Base-by-base conservation (phyloP, 2,113 vertebrate species). In the Ctenomys sociabilis region DNA sequence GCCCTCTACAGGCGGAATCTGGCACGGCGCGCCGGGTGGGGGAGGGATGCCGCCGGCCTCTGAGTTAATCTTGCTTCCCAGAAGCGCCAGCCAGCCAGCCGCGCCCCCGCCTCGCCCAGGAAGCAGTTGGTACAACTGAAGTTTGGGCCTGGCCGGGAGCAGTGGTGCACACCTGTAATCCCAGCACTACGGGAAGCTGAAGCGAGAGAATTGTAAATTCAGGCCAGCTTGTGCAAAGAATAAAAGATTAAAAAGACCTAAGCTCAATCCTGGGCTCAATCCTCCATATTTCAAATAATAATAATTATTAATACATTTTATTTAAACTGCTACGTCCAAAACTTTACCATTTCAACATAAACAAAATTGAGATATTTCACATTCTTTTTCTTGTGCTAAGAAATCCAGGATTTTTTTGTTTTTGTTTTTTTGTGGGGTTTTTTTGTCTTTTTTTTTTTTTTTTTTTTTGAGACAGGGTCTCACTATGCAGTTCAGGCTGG, bases 1-100 rank as follows among this genome's bases (percentile, higher is more conserved):
- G 92, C 87, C 83, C 84, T 95, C 96, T 93, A 95, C 95, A 93
- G 87, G 88, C 80, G 43, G 87, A 72, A 80, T 86, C 1, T 0
- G 7, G 22, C 77, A n/a, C n/a, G 12, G 49, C 77, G 37, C 22
- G 22, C n/a, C 4, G 45, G 77, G 19, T 35, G 37, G 28, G 0
- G 4, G 9, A 8, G 45, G 11, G 5, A 26, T 19, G 10, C 30
- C 8, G 49, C 77, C 19, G 1, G 52, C 59, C 49, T 78, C 87
- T 30, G 19, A 59, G 17, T 32, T 77, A 3, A 30, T 64, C 7
- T 40, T n/a, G 28, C 28, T 8, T 30, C 3, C 49, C 11, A 49
- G 45, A 85, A 37, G 1, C 17, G 28, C 75, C 75, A 6, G 52
- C 28, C 19, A 64, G n/a, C 37, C 94, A 83, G 2, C 49, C 63